phyloP scores from a whole-genome alignment of 2,797 vertebrate species.

The Tokudaia tokunoshimensis region DNA sequence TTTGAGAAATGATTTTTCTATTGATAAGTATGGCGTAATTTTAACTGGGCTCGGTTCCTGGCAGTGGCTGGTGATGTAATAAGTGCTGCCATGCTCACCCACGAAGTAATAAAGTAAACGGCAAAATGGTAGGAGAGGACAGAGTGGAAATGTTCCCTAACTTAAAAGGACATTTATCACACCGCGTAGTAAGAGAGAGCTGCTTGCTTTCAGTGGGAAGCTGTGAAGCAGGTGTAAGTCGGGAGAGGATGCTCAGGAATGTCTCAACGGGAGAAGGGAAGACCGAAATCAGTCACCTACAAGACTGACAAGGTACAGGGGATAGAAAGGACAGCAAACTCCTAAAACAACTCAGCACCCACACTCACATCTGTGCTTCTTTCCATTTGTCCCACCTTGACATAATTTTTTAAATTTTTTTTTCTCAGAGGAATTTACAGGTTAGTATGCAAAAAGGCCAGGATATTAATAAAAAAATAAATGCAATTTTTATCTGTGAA shows the following conservation, averaged over 20 bases:
- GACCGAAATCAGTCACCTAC: conserved; percentile 1
- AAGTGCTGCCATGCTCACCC: not conserved
- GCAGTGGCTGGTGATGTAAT: not conserved
- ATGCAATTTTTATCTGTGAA: not conserved
- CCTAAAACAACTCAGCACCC: conserved; percentile 47
- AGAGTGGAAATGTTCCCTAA: not conserved
- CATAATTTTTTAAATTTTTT: not conserved
- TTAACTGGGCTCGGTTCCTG: not conserved
- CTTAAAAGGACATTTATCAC: conserved; percentile 33
- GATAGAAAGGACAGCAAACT: conserved; percentile 42
- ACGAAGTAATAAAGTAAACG: conserved; percentile 28
- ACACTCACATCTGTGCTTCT: not conserved
- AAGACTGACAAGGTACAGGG: not conserved
- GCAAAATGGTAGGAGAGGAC: not conserved
- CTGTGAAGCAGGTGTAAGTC: conserved; percentile 14
- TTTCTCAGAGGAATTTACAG: not conserved
- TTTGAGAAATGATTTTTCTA: conserved; percentile 41
- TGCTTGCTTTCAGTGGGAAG: conserved; percentile 18
- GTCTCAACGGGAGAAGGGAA: not conserved
- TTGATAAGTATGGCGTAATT: not conserved
- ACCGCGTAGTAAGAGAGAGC: not conserved
- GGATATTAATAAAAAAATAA: conserved; percentile 13
- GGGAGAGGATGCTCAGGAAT: conserved; percentile 5
- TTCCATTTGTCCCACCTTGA: not conserved
- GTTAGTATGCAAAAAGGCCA: conserved; percentile 5